These are phyloP conservation scores for Arctocebus calabarensis DNA, from an alignment of 2,797 vertebrate species.

Conservation along the genomic window DNA sequence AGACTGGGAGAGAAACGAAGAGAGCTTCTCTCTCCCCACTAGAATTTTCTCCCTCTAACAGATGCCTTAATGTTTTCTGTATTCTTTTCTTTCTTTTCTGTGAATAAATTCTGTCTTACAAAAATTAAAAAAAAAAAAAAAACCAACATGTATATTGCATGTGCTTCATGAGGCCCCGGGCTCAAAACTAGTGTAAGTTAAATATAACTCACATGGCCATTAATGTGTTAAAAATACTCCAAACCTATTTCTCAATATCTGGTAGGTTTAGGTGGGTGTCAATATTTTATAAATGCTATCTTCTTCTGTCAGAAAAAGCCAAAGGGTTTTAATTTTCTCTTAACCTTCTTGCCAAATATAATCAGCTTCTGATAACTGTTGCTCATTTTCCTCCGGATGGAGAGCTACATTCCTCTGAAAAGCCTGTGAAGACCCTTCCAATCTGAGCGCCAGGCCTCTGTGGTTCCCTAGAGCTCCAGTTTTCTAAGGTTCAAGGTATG, in stretches of 20 bases:
- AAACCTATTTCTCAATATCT: background rate
- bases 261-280: background rate
- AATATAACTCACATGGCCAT: too few relatives aligned
- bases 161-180: too few relatives aligned
- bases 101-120: too few relatives aligned
- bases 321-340: conserved; percentile 11
- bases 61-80: too few relatives aligned
- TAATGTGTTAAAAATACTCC: background rate
- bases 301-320: background rate
- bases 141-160: too few relatives aligned
- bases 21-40: too few relatives aligned
- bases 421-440: conserved; percentile 7
- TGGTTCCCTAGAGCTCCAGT: background rate
- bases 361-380: conserved; percentile 24
- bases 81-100: too few relatives aligned
- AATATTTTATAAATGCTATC: background rate
- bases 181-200: too few relatives aligned
- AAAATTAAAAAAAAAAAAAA: too few relatives aligned
- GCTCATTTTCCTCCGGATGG: conserved; percentile 40
- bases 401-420: background rate
- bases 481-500: conserved; percentile 46
- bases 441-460: background rate
- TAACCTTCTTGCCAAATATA: conserved; percentile 25
- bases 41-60: too few relatives aligned
- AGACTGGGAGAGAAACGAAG: too few relatives aligned